These are phyloP conservation scores for Aporrectodea caliginosa DNA, from an alignment of 1,140 invertebrate species.

Conservation along the genomic window DNA sequence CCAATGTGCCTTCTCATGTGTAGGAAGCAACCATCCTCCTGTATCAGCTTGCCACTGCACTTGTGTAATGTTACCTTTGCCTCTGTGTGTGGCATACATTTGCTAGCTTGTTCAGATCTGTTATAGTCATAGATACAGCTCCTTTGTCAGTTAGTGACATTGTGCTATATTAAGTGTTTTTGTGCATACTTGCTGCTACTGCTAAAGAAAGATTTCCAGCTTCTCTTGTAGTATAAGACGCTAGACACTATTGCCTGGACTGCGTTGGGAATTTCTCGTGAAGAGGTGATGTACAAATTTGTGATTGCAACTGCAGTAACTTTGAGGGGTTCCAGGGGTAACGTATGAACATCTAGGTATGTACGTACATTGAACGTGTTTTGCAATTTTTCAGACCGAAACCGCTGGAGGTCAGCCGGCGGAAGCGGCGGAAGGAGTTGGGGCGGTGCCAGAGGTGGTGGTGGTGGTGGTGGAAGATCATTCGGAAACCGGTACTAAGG, in stretches of 20 bases:
- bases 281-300: not conserved
- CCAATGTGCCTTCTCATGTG: no score
- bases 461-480: not conserved
- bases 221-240: not conserved
- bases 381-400: not conserved
- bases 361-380: not conserved
- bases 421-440: not conserved
- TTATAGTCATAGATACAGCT: no score
- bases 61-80: no score
- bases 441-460: not conserved
- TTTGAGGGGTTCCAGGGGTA: not conserved
- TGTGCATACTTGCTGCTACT: no score
- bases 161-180: no score
- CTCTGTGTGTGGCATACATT: no score
- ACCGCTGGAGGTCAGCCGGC: not conserved
- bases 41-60: no score
- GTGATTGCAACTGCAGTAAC: no score
- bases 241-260: not conserved
- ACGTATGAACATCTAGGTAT: not conserved
- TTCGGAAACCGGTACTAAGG: not conserved
- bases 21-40: no score
- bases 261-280: not conserved
- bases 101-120: no score
- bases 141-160: no score
- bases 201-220: not conserved